Base-by-base conservation (phyloP, 2,113 vertebrate genomes). In the Onychorhynchus coronatus region DNA sequence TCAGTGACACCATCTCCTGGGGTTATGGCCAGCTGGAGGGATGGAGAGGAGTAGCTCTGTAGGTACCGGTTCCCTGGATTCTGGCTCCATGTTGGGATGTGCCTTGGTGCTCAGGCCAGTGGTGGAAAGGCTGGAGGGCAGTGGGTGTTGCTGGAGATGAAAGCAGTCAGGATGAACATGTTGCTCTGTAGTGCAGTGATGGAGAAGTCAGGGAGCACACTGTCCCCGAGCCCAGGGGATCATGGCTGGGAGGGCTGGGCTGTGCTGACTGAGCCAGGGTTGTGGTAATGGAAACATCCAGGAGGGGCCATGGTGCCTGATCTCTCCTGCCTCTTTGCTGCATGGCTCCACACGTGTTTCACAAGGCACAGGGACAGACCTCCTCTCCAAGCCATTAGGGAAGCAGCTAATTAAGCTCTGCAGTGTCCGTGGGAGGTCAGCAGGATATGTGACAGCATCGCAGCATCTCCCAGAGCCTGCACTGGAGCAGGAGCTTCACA, bases 121-220 rank as follows among this genome's bases (percentile, higher is more conserved):
- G 15, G 17, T 44, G 44, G 56, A 47, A 72, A 33, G 37, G 53
- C 47, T 88, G 71, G 62, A 49, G 55, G 37, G n/a, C 1, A 0
- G 24, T 9, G 44, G 21, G 19, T 79, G 78, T 14, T 78, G 74
- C 62, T 4, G 4, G 56, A 37, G 55, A 31, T 35, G 61, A 66
- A 72, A 65, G 61, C 0, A 1, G 8, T 3, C 5, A 83, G 65
- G 24, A 20, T 27, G 33, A 41, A 56, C 1, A 1, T 4, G 50
- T 53, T 63, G 50, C 39, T 77, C 37, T 1, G 1, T 31, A 1
- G 1, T 28, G n/a, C 37, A 49, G 53, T 0, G 0, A 41, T 6
- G 14, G 58, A 62, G 79, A 35, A 76, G 35, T 14, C 0, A 0
- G n/a, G 71, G 11, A 72, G 27, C 62, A 37, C 1, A 0, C 47